Evolutionary conservation across 30 jellyfish, hydroid and myxozoan genomes (phyloP).

Genomic region (Catostylus mosaicus): DNA sequence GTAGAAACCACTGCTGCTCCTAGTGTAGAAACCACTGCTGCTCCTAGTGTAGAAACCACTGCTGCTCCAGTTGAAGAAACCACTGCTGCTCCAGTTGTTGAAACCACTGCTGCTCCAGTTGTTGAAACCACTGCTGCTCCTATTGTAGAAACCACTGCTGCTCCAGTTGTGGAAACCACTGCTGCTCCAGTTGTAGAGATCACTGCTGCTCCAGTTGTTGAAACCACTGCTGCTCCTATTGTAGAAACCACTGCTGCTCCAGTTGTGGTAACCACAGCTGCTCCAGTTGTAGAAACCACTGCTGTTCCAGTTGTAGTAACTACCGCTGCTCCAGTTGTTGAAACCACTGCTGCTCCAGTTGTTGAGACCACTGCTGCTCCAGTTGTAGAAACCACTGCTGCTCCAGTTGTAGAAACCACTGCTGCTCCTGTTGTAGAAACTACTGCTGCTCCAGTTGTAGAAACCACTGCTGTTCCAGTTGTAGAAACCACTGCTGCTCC

Average conservation of each 20-base stretch:
- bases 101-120: constrained; percentile 8
- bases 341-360: constrained; percentile 45
- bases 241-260: constrained; percentile 34
- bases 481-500: constrained; percentile 53
- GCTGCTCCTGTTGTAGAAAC: constrained; percentile 35
- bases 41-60: constrained; percentile 15
- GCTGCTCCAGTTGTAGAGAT: constrained; percentile 33
- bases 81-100: constrained; percentile 5
- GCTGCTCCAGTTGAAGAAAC: constrained; percentile 22
- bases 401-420: constrained; percentile 36
- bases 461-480: constrained; percentile 42
- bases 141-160: constrained; percentile 12
- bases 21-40: constrained; percentile 26
- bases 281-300: constrained; percentile 49
- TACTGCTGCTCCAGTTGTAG: constrained; percentile 40
- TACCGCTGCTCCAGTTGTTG: constrained; percentile 29
- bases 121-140: constrained; percentile 29
- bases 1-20: constrained; percentile 5
- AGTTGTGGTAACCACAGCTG: constrained; percentile 33
- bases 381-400: constrained; percentile 42
- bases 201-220: constrained; percentile 21
- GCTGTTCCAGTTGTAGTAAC: constrained; percentile 39
- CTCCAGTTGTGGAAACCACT: constrained; percentile 21
- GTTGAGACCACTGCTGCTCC: constrained; percentile 60
- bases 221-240: constrained; percentile 16